Base-by-base conservation (phyloP, 2,888 invertebrate species). In the Steromphala cineraria region DNA sequence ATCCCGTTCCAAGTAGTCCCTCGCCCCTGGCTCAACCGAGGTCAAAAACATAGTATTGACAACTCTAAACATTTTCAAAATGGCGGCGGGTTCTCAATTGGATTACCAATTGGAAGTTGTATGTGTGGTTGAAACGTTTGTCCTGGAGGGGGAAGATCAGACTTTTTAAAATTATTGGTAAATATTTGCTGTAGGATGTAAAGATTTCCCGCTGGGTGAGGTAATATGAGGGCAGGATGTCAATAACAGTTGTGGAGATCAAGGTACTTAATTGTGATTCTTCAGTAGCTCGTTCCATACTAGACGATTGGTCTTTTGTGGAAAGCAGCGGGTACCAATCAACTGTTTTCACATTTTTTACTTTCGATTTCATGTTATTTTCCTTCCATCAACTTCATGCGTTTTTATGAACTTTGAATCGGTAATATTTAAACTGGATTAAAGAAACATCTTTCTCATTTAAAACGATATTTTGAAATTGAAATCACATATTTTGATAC, bases 161-260 rank as follows among this genome's bases (percentile, higher is more conserved):
- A 71, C 71, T 71, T 71, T 46, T 31, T 31, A 36, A 71, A 71
- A 71, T 71, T 71, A 71, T 71, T 36, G 36, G 71, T 71, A 71
- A 71, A 71, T 71, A 71, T 71, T 71, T 71, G 40, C 28, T 24
- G 13, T 36, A 19, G 40, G 36, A 36, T 71, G 36, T 36, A 71
- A 71, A 19, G 71, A 36, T 40, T 15, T 40, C 71, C 71, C 19
- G 36, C 71, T 62, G 62, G 15, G 62, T n/a, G 62, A 28, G 28
- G 62, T 62, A 28, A 28, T 28, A 56, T 17, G 62, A 4, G 62
- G 62, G 17, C 62, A n/a, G 5, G 62, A 15, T 24, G 62, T 62
- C 62, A 28, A 62, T 62, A 62, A 21, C 5, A 62, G 24, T 24
- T 62, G 0, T 15, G 28, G 24, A 62, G 62, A 62, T 62, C 62